phyloP scores from a whole-genome alignment of 2,888 invertebrate species.

The Lepidocyrtinus sp. region DNA sequence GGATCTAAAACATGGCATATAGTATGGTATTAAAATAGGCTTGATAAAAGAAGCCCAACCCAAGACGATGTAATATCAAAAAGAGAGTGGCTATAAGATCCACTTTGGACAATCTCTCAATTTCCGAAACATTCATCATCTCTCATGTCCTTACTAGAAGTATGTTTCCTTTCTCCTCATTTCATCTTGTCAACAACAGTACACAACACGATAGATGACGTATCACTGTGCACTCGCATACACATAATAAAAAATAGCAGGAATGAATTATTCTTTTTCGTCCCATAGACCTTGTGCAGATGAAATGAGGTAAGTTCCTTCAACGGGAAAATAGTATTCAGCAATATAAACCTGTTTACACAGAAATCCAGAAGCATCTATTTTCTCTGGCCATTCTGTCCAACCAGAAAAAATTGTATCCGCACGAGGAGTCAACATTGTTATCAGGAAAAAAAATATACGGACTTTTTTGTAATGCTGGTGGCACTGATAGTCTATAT shows the following conservation, averaged over 20 bases:
- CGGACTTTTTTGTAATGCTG: neutral
- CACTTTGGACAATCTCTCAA: slow-evolving; percentile 21
- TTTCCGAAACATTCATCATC: slow-evolving; percentile 47
- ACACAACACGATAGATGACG: slow-evolving; percentile 2
- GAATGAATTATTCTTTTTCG: slow-evolving; percentile 2
- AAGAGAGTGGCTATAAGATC: neutral
- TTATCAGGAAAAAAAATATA: slow-evolving; percentile 6
- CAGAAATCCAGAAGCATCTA: slow-evolving; percentile 4
- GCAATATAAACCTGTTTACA: neutral
- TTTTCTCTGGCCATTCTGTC: neutral
- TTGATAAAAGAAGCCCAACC: too few species aligned
- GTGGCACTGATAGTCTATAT: neutral
- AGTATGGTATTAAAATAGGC: too few species aligned
- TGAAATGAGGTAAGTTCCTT: neutral
- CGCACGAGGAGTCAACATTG: slow-evolving; percentile 13
- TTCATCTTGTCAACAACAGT: slow-evolving; percentile 13
- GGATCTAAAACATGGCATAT: too few species aligned
- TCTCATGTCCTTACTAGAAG: neutral
- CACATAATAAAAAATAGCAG: neutral
- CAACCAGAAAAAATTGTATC: slow-evolving; percentile 9
- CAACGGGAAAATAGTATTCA: neutral
- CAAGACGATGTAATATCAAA: too few species aligned
- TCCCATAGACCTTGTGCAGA: neutral
- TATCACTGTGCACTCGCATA: slow-evolving; percentile 9
- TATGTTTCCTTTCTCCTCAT: slow-evolving; percentile 5